Percentiles rank a stretch among this genome's conserved stretches.
Conservation (phyloP, 2,888 invertebrate genomes). For the Eupsilia transversa region DNA sequence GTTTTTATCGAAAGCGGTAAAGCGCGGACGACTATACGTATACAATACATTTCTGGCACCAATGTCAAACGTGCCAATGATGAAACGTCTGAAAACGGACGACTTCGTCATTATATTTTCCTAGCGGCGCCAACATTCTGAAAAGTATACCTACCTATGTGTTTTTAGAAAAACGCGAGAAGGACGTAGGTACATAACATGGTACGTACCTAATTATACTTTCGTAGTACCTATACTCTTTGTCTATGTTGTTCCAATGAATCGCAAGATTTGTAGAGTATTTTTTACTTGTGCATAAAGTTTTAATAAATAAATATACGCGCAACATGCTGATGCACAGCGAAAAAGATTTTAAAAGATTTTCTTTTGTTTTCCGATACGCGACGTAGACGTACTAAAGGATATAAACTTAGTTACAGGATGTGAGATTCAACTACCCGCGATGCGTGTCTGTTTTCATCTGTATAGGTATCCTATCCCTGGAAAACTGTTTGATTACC, state of each 20-base stretch:
- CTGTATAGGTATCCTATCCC: neutral
- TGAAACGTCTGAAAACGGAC: slow-evolving; percentile 31
- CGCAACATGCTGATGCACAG: neutral
- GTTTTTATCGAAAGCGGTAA: too few species aligned
- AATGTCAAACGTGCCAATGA: slow-evolving; percentile 42
- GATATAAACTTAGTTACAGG: too few species aligned
- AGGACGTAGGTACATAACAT: too few species aligned
- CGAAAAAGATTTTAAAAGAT: neutral
- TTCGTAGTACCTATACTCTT: too few species aligned
- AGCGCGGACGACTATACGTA: neutral
- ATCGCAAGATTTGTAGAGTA: too few species aligned
- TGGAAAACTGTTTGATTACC: neutral
- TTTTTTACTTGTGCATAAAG: too few species aligned
- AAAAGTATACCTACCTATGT: neutral
- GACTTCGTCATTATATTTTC: slow-evolving; percentile 42
- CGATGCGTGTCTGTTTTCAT: neutral
- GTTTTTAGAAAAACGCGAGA: too few species aligned
- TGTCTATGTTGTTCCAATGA: too few species aligned
- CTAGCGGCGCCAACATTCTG: slow-evolving; percentile 42
- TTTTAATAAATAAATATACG: too few species aligned
- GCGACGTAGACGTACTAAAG: neutral
- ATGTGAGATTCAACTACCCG: neutral
- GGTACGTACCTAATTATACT: too few species aligned
- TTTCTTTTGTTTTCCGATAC: neutral
- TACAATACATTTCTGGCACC: slow-evolving; percentile 25